A percentile compares a stretch with the other conserved stretches of the same genome.
phyloP scores from a whole-genome alignment of 2,113 vertebrate species.

The Xiphophorus maculatus region DNA sequence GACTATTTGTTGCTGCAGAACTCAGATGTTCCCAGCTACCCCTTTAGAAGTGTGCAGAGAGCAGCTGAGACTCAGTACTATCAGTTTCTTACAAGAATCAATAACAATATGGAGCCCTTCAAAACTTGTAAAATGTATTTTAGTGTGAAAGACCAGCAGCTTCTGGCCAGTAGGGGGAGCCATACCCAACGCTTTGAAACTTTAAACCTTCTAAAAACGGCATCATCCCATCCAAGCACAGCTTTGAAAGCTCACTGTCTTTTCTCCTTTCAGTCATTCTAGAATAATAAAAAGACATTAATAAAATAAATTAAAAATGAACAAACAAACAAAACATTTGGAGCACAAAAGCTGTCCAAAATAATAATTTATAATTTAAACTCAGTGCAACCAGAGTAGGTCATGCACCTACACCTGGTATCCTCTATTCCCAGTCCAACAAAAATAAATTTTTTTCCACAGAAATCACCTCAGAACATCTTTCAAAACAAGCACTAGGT shows the following conservation, averaged over 20 bases:
- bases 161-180: conserved; percentile 66
- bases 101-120: background rate
- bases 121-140: background rate
- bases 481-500: conserved; percentile 76
- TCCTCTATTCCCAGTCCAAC: conserved; percentile 60
- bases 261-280: background rate
- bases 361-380: conserved; percentile 18
- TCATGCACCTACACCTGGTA: conserved; percentile 66
- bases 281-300: background rate
- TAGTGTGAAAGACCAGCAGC: conserved; percentile 14
- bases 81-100: background rate
- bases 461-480: conserved; percentile 75
- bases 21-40: too few relatives aligned
- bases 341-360: conserved; percentile 30
- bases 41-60: background rate
- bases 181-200: conserved; percentile 58
- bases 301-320: conserved; percentile 10
- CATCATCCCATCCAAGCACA: background rate
- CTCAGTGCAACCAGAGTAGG: conserved; percentile 43
- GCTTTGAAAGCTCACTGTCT: conserved; percentile 22
- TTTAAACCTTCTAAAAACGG: background rate
- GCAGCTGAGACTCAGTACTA: background rate
- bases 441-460: conserved; percentile 71
- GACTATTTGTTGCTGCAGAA: too few relatives aligned
- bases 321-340: conserved; percentile 12